These are phyloP conservation scores for Pantherophis vulpinus DNA, from an alignment of 2,797 vertebrate genomes.

Conservation along the genomic window DNA sequence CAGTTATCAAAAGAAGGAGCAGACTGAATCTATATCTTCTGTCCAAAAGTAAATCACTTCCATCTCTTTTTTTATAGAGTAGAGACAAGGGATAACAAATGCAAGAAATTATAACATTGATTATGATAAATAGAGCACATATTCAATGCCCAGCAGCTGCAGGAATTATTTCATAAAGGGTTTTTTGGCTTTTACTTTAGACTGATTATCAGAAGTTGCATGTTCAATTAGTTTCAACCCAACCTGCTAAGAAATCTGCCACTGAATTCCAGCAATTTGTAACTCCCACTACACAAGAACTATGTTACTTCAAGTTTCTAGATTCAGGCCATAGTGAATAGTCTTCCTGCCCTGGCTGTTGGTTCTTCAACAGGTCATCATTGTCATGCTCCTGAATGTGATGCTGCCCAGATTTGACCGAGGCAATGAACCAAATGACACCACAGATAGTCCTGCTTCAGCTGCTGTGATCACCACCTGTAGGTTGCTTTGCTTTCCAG, in stretches of 20 bases:
- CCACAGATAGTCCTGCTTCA: not conserved
- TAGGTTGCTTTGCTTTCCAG: not conserved
- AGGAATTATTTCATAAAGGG: not conserved
- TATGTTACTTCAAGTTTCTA: not conserved
- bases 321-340: not conserved
- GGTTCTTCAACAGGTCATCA: not conserved
- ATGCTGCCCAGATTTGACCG: not conserved
- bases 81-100: not conserved
- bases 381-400: not conserved
- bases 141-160: not conserved
- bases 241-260: not conserved
- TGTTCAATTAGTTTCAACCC: not conserved
- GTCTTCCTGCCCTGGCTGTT: not conserved
- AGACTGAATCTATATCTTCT: not conserved
- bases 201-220: not conserved
- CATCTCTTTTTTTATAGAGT: not conserved
- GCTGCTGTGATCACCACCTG: not conserved
- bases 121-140: not conserved
- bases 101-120: not conserved
- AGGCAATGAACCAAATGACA: not conserved
- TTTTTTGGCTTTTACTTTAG: not conserved
- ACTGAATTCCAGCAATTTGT: not conserved
- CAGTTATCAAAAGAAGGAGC: not conserved
- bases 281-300: not conserved
- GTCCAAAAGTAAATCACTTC: not conserved